Conservation (phyloP, 2,113 vertebrate genomes). For the Odontophorus gujanensis region DNA sequence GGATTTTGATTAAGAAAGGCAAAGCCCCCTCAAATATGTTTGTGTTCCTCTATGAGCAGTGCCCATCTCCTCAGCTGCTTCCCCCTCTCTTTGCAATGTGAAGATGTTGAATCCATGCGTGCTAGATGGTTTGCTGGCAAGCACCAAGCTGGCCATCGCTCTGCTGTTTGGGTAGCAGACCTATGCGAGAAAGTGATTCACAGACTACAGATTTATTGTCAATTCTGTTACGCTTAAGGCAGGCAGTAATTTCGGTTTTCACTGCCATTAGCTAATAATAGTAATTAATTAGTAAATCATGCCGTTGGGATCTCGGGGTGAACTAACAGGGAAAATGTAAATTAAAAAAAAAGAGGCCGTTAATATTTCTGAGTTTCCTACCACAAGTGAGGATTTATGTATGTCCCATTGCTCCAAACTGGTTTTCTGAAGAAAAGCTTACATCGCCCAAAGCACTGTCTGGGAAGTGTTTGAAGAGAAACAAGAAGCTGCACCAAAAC, state of each 20-base stretch:
- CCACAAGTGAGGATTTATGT: constrained; percentile 44
- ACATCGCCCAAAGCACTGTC: constrained; percentile 54
- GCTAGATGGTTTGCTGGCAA: not conserved
- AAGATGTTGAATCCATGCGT: not conserved
- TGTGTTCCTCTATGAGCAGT: not conserved
- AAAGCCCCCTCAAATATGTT: not conserved
- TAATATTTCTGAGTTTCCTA: constrained; percentile 68
- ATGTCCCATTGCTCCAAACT: constrained; percentile 65
- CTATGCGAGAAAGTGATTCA: constrained; percentile 41
- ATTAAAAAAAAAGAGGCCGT: constrained; percentile 61
- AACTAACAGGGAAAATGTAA: constrained; percentile 76
- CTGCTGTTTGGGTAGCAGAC: constrained; percentile 16
- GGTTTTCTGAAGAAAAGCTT: constrained; percentile 69
- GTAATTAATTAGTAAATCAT: constrained; percentile 83
- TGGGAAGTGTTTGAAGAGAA: constrained; percentile 53
- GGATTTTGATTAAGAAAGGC: not conserved
- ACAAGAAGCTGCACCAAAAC: constrained; percentile 51
- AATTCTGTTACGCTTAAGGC: constrained; percentile 78
- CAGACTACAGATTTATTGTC: constrained; percentile 70
- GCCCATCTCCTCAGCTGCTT: not conserved
- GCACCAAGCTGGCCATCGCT: not conserved
- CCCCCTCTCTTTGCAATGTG: not conserved
- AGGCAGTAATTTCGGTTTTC: constrained; percentile 80
- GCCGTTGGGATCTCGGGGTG: constrained; percentile 77
- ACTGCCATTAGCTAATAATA: constrained; percentile 81